Percentiles rank a stretch among this genome's conserved stretches.
Conservation (phyloP, 2,797 vertebrate species). For the Sphaeramia orbicularis region DNA sequence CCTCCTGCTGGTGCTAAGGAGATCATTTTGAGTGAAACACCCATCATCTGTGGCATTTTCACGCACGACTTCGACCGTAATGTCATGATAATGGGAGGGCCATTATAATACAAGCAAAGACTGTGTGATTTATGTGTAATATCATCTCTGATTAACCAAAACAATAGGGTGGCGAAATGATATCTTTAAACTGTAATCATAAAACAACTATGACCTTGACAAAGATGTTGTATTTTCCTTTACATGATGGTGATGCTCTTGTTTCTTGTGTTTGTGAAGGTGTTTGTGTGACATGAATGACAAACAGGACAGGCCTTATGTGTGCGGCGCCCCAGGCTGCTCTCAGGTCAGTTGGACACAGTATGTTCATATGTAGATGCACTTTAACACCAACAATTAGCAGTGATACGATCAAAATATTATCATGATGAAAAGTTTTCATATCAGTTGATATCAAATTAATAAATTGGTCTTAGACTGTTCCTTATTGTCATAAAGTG, state of each 20-base stretch:
- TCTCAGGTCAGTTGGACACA: conserved; percentile 91
- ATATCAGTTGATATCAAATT: no score
- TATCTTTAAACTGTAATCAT: not conserved
- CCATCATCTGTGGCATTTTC: conserved; percentile 55
- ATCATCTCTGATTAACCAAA: conserved; percentile 20
- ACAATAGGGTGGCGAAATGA: conserved; percentile 35
- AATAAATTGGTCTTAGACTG: no score
- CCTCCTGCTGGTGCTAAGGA: conserved; percentile 53
- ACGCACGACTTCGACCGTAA: conserved; percentile 37
- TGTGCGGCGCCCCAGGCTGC: conserved; percentile 96
- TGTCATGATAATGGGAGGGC: conserved; percentile 34
- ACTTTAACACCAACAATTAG: no score
- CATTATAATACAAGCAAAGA: conserved; percentile 6
- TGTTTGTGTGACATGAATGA: conserved; percentile 96
- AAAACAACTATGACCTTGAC: not conserved
- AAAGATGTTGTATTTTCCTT: not conserved
- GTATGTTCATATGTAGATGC: no score
- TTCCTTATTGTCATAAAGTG: no score
- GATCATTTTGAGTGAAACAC: conserved; percentile 61
- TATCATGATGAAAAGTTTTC: no score
- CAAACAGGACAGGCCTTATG: conserved; percentile 96
- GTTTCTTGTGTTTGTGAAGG: conserved; percentile 76
- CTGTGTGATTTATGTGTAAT: conserved; percentile 25
- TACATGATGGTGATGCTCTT: conserved; percentile 14
- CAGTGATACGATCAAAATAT: no score